Base-by-base conservation (phyloP, 2,113 vertebrate species). In the Phalacrocorax carbo region DNA sequence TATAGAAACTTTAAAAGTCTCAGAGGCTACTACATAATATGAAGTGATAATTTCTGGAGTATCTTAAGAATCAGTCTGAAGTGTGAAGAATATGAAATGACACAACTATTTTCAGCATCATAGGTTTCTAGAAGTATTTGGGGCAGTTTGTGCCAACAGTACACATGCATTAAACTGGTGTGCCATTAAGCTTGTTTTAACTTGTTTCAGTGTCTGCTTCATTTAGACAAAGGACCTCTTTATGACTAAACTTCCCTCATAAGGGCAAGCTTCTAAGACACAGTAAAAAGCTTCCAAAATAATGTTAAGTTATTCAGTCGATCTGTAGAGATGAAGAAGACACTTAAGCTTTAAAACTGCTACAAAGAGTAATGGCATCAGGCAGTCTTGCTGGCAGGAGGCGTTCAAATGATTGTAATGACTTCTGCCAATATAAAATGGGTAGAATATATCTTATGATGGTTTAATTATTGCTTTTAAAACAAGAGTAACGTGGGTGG, bases 161-260 rank as follows among this genome's bases (percentile, higher is more conserved):
- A 46, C 49, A 5, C 0, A 0, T 3, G 16, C 18, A 5, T 29
- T 38, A 57, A 86, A 71, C 11, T 2, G 1, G 17, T 26, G 51
- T 81, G 34, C 29, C 55, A 40, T 44, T 48, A 34, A 60, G 5
- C 46, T 57, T 68, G 20, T 49, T 82, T 29, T 68, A 29, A 42
- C 54, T 89, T 78, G 52, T 73, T 82, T 38, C 62, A 58, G 2
- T 40, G 34, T 25, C 26, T 73, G 26, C 27, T 83, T 90, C 26
- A 9, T 75, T 93, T 78, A 60, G 80, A 29, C 23, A 22, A 34
- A 54, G 38, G 13, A 40, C 13, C 6, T 82, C 17, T 44, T 62
- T 51, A 16, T 48, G 23, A 44, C 42, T 18, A 64, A 4, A 13
- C 4, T 82, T 44, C n/a, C 15, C 51, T 62, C 15, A 15, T 10